Evolutionary conservation across 2,888 invertebrate species (phyloP).

Genomic region (Catocala fraxini): DNA sequence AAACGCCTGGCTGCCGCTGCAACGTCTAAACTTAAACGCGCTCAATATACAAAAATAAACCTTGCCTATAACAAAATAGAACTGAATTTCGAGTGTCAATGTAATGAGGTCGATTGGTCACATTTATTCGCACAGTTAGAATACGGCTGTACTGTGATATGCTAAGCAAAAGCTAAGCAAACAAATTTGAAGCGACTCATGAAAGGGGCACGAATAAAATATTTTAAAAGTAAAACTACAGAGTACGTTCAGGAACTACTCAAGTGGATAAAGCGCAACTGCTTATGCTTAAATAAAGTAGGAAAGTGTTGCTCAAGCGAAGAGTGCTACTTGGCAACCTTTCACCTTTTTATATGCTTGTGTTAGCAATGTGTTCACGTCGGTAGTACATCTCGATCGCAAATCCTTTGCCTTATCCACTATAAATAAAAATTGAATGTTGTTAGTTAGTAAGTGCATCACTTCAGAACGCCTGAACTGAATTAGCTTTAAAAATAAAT

Average conservation of each 20-base stretch:
- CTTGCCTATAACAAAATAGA: slow-evolving; percentile 16
- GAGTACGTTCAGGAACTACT: slow-evolving; percentile 47
- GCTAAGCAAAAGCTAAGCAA: slow-evolving; percentile 82
- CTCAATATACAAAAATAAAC: slow-evolving; percentile 33
- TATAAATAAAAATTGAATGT: too few relatives aligned
- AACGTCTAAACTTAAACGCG: slow-evolving; percentile 39
- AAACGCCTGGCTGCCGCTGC: slow-evolving; percentile 48
- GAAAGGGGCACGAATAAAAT: slow-evolving; percentile 62
- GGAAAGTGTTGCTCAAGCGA: too few relatives aligned
- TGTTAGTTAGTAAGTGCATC: too few relatives aligned
- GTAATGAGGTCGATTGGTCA: slow-evolving; percentile 72
- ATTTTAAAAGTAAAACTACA: slow-evolving; percentile 57
- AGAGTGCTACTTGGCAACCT: too few relatives aligned
- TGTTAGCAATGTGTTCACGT: too few relatives aligned
- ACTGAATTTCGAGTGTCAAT: slow-evolving; percentile 17
- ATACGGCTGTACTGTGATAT: slow-evolving; percentile 80
- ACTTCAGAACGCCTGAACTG: too few relatives aligned
- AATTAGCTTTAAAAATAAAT: too few relatives aligned
- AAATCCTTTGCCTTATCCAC: too few relatives aligned
- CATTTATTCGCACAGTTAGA: slow-evolving; percentile 74
- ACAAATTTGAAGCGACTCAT: slow-evolving; percentile 78
- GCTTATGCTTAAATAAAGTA: too few relatives aligned
- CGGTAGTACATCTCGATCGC: too few relatives aligned
- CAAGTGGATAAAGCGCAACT: slow-evolving; percentile 15
- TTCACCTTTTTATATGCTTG: too few relatives aligned